Evolutionary conservation across 1,140 invertebrate species (phyloP).

Genomic region (Atta colombica): DNA sequence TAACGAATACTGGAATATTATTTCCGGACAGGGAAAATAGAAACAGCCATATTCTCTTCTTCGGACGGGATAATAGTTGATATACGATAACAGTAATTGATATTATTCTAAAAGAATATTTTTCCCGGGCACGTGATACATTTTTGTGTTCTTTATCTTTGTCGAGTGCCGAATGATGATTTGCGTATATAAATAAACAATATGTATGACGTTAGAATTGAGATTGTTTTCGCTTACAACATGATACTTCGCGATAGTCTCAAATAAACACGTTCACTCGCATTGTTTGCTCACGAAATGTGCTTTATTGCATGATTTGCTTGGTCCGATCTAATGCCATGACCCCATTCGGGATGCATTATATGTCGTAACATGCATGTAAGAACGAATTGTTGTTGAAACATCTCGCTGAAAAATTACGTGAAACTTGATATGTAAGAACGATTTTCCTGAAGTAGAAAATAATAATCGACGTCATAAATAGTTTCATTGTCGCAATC

Average conservation of each 20-base stretch:
- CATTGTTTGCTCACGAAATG: conserved; percentile 33
- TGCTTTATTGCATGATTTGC: neutral
- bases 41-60: neutral
- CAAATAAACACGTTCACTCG: conserved; percentile 39
- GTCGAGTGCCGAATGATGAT: neutral
- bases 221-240: conserved; percentile 21
- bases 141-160: neutral
- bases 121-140: neutral
- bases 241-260: neutral
- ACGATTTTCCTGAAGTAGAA: neutral
- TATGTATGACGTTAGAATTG: neutral
- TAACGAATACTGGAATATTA: conserved; percentile 11
- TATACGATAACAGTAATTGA: conserved; percentile 1
- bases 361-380: conserved; percentile 7
- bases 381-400: neutral
- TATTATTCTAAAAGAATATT: conserved; percentile 14
- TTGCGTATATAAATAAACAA: conserved; percentile 2
- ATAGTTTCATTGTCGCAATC: conserved; percentile 11
- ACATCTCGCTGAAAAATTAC: neutral
- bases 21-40: neutral
- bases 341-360: conserved; percentile 7
- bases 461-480: neutral
- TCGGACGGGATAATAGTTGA: neutral
- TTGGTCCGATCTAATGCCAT: conserved; percentile 22
- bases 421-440: neutral